Base-by-base conservation (phyloP, 2,888 invertebrate genomes). In the Exephanes ischioxanthus region DNA sequence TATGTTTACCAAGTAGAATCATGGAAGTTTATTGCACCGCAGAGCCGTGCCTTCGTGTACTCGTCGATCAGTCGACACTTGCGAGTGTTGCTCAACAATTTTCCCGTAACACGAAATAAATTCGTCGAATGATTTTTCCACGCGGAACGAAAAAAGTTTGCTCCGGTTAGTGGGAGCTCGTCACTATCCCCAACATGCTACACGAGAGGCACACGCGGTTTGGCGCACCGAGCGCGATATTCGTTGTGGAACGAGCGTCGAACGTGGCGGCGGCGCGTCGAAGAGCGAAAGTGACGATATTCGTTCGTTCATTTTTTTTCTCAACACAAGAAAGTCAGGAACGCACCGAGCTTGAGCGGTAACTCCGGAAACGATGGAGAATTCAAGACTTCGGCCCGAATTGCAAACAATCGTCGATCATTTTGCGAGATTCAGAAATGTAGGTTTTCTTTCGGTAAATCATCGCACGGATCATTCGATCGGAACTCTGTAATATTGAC, bases 391-490 rank as follows among this genome's bases (percentile, higher is more conserved):
- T 16, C 66, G 83, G 0, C 73, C 73, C 9, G 86, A 87, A 14
- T 71, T 87, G 58, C 84, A 87, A 73, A 51, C n/a, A 11, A 68
- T 88, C 11, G 9, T 88, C 2, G 81, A 86, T 75, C 79, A 80
- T 55, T 86, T 86, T 51, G 37, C 70, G 0, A 68, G 73, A 53
- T 85, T 86, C 19, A 80, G 85, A 19, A 79, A 63, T 58, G 88
- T 88, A 83, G 76, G 75, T 85, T 63, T 48, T 79, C 61, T 11
- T 68, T 53, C 26, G 6, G n/a, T 51, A 3, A 67, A 70, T 30
- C 30, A 55, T 19, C 19, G 55, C 19, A 55, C 22, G 3, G 19
- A 55, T 55, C 55, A 19, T 55, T 55, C 22, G 11, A 22, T 55
- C 22, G 16, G 14, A 26, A 14, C 22, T 61, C 9, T 14, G 61